A percentile compares a stretch with the other conserved stretches of the same genome.
These are phyloP conservation scores for Linnaemya tessellans DNA, from an alignment of 2,888 invertebrate species.

Conservation along the genomic window DNA sequence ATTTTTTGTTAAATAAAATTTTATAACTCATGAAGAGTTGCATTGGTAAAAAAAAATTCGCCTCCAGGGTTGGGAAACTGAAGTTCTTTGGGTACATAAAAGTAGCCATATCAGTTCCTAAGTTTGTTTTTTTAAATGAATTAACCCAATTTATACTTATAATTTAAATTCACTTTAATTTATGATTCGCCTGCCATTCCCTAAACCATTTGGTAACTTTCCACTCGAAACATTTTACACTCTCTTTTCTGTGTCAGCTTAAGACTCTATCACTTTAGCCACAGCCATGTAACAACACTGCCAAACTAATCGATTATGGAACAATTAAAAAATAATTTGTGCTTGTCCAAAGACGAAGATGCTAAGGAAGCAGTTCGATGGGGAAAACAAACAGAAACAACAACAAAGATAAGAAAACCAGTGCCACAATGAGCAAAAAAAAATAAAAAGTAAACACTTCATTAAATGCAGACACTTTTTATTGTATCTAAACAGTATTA, in stretches of 20 bases:
- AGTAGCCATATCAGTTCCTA: no score
- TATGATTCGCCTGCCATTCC: no score
- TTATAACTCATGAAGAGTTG: no score
- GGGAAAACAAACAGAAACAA: not conserved
- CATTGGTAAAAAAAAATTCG: no score
- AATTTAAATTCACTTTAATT: no score
- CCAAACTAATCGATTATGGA: slow-evolving; percentile 40
- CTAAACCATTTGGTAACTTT: not conserved
- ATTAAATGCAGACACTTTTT: slow-evolving; percentile 51
- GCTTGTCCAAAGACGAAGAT: slow-evolving; percentile 3
- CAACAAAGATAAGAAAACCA: not conserved
- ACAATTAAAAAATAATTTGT: slow-evolving; percentile 8
- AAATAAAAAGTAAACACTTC: slow-evolving; percentile 31
- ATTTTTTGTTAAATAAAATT: no score
- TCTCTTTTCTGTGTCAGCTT: not conserved
- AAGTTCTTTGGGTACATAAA: no score
- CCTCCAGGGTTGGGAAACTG: no score
- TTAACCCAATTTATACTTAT: no score
- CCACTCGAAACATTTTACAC: slow-evolving; percentile 5
- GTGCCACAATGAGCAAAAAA: slow-evolving; percentile 37
- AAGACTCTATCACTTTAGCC: not conserved
- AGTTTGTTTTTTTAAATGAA: no score
- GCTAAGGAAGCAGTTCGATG: not conserved
- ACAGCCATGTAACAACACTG: not conserved
- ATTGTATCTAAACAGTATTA: slow-evolving; percentile 55